Evolutionary conservation across 2,888 invertebrate genomes (phyloP).

Genomic region (Dastarcus helophoroides): DNA sequence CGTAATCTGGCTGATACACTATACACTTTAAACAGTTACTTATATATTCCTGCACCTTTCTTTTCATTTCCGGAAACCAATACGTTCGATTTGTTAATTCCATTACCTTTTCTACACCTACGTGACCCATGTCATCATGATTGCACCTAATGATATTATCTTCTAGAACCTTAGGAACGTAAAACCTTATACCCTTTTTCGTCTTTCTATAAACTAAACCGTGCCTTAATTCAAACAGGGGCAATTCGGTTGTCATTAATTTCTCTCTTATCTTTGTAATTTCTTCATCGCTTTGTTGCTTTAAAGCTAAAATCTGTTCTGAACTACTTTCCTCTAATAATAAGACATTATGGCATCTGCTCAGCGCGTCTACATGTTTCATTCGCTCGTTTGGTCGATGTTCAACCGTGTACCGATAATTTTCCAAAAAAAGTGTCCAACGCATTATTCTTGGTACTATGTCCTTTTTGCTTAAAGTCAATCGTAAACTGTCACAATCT

Average conservation of each 20-base stretch:
- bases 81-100: conserved; percentile 18
- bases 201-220: conserved; percentile 18
- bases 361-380: conserved; percentile 25
- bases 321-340: conserved; percentile 17
- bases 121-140: conserved; percentile 22
- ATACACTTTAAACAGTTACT: conserved; percentile 23
- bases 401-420: conserved; percentile 16
- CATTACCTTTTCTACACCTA: conserved; percentile 21
- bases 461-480: conserved; percentile 22
- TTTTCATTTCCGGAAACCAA: conserved; percentile 24
- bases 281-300: conserved; percentile 15
- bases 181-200: conserved; percentile 11
- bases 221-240: conserved; percentile 15
- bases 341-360: conserved; percentile 16
- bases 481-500: conserved; percentile 21
- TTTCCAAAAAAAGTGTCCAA: conserved; percentile 20
- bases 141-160: conserved; percentile 6
- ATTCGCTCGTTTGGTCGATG: conserved; percentile 16
- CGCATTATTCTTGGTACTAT: conserved; percentile 23
- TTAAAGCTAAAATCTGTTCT: conserved; percentile 15
- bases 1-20: conserved; percentile 13
- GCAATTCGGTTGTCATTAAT: conserved; percentile 13
- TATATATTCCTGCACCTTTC: conserved; percentile 17
- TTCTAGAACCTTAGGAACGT: conserved; percentile 18
- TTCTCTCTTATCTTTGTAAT: conserved; percentile 15